phyloP scores from a whole-genome alignment of 2,888 invertebrate species.

The Metellina segmentata region DNA sequence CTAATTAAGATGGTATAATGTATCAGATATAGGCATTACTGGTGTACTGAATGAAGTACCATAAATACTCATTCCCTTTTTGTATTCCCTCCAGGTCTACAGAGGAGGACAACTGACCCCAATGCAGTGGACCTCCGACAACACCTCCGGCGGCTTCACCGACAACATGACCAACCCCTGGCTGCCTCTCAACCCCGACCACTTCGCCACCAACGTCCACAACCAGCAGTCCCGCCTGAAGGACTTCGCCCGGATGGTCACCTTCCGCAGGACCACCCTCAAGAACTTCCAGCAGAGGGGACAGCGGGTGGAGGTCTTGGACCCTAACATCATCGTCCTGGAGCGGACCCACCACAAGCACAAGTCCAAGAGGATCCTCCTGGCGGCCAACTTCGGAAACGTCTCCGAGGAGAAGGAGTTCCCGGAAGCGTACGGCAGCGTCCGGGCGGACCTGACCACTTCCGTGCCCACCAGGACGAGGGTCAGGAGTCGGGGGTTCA shows the following conservation, averaged over 20 bases:
- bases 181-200: slow-evolving; percentile 84
- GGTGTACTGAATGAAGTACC: too few relatives aligned
- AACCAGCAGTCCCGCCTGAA: slow-evolving; percentile 49
- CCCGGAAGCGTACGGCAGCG: slow-evolving; percentile 52
- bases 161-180: slow-evolving; percentile 84
- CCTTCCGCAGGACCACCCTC: slow-evolving; percentile 14
- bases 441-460: slow-evolving; percentile 26
- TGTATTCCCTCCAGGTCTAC: slow-evolving; percentile 77
- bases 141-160: slow-evolving; percentile 78
- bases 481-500: slow-evolving; percentile 51
- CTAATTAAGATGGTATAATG: too few relatives aligned
- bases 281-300: neutral
- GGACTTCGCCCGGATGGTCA: slow-evolving; percentile 7
- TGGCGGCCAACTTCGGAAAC: slow-evolving; percentile 64
- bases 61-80: slow-evolving; percentile 1
- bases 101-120: slow-evolving; percentile 87
- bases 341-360: slow-evolving; percentile 46
- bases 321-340: slow-evolving; percentile 53
- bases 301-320: slow-evolving; percentile 38
- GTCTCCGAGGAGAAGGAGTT: slow-evolving; percentile 57
- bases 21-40: too few relatives aligned
- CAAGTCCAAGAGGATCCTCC: slow-evolving; percentile 43
- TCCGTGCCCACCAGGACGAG: slow-evolving; percentile 40
- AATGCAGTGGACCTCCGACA: slow-evolving; percentile 85
- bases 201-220: slow-evolving; percentile 79